These are phyloP conservation scores for Chaenodraco wilsoni DNA, from an alignment of 2,797 vertebrate species.

Conservation along the genomic window DNA sequence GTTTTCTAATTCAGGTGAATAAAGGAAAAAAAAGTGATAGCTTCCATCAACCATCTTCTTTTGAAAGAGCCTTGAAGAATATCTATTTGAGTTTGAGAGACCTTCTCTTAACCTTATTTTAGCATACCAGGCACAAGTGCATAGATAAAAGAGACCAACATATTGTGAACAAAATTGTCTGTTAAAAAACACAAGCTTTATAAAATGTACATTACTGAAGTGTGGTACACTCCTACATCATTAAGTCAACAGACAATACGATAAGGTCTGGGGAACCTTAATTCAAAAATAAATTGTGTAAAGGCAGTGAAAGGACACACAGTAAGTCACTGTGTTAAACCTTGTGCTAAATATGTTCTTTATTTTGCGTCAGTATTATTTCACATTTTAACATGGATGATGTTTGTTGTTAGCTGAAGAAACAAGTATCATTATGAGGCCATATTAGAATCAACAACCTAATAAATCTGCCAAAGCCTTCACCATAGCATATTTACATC, in stretches of 20 bases:
- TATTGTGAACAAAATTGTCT: conserved; percentile 40
- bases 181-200: conserved; percentile 41
- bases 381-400: conserved; percentile 12
- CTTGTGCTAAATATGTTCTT: conserved; percentile 12
- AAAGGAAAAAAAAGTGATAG: background rate
- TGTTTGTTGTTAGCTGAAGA: conserved; percentile 3
- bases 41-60: conserved; percentile 30
- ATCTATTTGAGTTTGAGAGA: conserved; percentile 39
- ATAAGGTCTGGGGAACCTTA: background rate
- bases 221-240: conserved; percentile 15
- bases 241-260: conserved; percentile 22
- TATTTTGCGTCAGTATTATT: conserved; percentile 17
- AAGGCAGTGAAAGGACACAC: conserved; percentile 18
- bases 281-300: background rate
- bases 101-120: conserved; percentile 21
- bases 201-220: conserved; percentile 20
- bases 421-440: background rate
- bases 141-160: conserved; percentile 22
- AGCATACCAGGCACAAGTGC: conserved; percentile 20
- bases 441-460: conserved; percentile 17
- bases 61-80: conserved; percentile 69
- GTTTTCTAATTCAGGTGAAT: conserved; percentile 7
- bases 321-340: conserved; percentile 13
- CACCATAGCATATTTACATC: background rate
- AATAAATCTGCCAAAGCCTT: background rate